Base-by-base conservation (phyloP, 1,140 invertebrate species). In the Anastrepha ludens region DNA sequence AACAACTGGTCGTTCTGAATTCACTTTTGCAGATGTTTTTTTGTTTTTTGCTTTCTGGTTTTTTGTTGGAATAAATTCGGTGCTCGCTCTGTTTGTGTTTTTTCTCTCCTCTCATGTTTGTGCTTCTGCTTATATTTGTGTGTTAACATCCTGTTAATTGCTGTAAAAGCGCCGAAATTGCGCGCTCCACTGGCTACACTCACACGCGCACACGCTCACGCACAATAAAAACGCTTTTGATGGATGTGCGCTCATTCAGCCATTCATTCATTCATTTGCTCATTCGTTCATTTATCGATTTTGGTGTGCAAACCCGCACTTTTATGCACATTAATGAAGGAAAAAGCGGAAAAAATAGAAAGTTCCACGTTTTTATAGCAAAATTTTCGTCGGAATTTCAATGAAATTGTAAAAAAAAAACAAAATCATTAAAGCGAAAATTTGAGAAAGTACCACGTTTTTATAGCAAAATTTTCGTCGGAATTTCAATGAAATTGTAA, bases 91-190 rank as follows among this genome's bases (percentile, higher is more conserved):
- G 67, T 13, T 74, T 74, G 39, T 9, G 29, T 29, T 29, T 29
- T 29, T 29, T 29, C n/a, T n/a, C 39, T 67, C 29, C 3, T 74
- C n/a, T 44, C 6, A 3, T 11, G 15, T 55, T 6, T 55, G 6
- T 55, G 29, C 29, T 55, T 6, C 50, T 55, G 11, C 11, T 11
- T 55, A 55, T 55, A 8, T 55, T 67, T 67, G 39, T 74, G 81
- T 62, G 86, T 62, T 86, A 86, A 86, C 86, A 64, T 65, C 59
- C 44, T 89, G 90, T 89, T 92, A 92, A 92, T 92, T 92, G 91
- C 88, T 88, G 90, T 88, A 89, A 90, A 92, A 89, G 91, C 91
- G 90, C 92, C 58, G 88, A 89, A 89, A 89, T 89, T 91, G 67
- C 39, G 89, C 90, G 91, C 89, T 91, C 91, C 90, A 89, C 90